Conservation (phyloP, 2,113 vertebrate genomes). For the Apodemus speciosus region DNA sequence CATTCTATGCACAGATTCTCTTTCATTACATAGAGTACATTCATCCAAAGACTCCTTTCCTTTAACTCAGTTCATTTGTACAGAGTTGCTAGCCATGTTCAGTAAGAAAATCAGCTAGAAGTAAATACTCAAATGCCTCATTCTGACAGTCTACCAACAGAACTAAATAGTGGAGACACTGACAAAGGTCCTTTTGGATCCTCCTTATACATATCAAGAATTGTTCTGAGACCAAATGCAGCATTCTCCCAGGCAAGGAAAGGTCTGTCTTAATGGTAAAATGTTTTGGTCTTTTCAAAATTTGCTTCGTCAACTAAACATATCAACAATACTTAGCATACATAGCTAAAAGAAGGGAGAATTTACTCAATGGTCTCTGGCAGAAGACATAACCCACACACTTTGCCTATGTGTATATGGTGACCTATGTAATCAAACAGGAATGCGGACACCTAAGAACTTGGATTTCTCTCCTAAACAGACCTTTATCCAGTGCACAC, state of each 20-base stretch:
- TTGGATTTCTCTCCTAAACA: background rate
- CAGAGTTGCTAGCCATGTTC: background rate
- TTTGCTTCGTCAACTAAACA: background rate
- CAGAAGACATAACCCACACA: background rate
- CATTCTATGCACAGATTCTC: conserved; percentile 34
- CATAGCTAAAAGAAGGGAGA: background rate
- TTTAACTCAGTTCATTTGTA: conserved; percentile 10
- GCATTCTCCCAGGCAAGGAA: background rate
- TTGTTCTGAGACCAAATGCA: conserved; percentile 35
- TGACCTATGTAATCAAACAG: background rate
- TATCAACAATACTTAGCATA: conserved; percentile 10
- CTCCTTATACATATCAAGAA: conserved; percentile 12
- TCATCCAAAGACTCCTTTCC: background rate
- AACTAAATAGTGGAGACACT: conserved; percentile 18
- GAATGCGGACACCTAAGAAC: background rate
- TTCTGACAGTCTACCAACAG: background rate
- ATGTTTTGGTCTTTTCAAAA: conserved; percentile 63
- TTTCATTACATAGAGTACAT: background rate
- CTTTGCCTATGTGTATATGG: background rate
- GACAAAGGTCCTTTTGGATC: background rate
- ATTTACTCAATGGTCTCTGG: background rate
- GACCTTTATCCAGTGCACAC: background rate
- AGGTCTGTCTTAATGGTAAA: conserved; percentile 38
- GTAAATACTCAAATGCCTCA: conserved; percentile 13
- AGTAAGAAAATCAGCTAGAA: conserved; percentile 36